Percentiles rank a stretch among this genome's conserved stretches.
phyloP scores from a whole-genome alignment of 1,140 invertebrate species.

The Musca vetustissima region DNA sequence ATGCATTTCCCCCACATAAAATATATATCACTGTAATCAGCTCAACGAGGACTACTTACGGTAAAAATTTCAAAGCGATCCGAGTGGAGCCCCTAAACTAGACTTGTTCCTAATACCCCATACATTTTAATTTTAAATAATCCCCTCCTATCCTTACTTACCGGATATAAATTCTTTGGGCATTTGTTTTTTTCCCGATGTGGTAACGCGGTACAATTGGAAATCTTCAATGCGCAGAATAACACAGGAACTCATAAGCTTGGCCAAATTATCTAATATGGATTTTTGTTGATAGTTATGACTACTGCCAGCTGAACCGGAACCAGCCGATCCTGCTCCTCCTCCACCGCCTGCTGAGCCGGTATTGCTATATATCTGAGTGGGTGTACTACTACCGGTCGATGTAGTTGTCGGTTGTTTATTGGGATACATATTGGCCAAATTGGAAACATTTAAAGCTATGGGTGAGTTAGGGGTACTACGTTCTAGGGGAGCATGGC shows the following conservation, averaged over 20 bases:
- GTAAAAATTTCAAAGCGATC: too few relatives aligned
- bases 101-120: too few relatives aligned
- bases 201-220: constrained; percentile 80
- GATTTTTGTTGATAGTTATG: constrained; percentile 64
- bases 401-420: constrained; percentile 1
- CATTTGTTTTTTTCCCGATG: constrained; percentile 67
- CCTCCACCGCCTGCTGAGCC: constrained; percentile 25
- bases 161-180: constrained; percentile 81
- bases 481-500: constrained; percentile 61
- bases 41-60: too few relatives aligned
- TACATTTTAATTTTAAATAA: too few relatives aligned
- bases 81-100: too few relatives aligned
- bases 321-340: constrained; percentile 28
- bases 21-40: too few relatives aligned
- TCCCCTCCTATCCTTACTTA: too few relatives aligned
- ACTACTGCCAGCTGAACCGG: constrained; percentile 45
- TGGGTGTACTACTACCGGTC: constrained; percentile 34
- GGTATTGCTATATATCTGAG: constrained; percentile 29
- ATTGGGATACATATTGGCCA: constrained; percentile 28
- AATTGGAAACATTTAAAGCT: constrained; percentile 39
- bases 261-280: constrained; percentile 74
- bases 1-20: too few relatives aligned
- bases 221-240: constrained; percentile 89
- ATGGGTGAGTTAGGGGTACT: constrained; percentile 52
- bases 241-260: constrained; percentile 89